phyloP scores from a whole-genome alignment of 2,113 vertebrate species.

The Edolisoma coerulescens region DNA sequence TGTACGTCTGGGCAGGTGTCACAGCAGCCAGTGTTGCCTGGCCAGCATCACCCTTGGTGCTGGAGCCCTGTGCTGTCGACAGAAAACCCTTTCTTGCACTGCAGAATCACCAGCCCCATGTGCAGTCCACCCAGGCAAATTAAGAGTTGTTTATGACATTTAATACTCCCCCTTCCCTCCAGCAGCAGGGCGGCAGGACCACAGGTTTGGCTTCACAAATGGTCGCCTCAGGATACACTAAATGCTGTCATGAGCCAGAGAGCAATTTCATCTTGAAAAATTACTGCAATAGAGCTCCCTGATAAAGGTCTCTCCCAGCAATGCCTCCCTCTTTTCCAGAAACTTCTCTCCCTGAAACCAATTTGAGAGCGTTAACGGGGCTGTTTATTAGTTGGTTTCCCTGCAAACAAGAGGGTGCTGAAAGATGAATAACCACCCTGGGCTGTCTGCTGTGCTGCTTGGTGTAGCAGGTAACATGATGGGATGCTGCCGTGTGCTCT shows the following conservation, averaged over 20 bases:
- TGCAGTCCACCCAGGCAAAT: neutral
- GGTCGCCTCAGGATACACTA: slow-evolving; percentile 52
- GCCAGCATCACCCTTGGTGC: neutral
- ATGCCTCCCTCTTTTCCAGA: neutral
- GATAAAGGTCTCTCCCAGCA: slow-evolving; percentile 16
- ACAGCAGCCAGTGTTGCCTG: neutral
- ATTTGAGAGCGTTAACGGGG: neutral
- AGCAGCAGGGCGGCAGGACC: neutral
- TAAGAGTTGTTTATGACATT: slow-evolving; percentile 56
- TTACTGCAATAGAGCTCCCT: slow-evolving; percentile 17
- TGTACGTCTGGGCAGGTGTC: neutral
- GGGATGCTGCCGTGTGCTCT: neutral
- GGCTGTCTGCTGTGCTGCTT: neutral
- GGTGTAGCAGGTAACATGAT: rapidly evolving
- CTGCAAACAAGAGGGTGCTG: neutral
- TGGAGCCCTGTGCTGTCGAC: neutral
- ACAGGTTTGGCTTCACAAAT: slow-evolving; percentile 43
- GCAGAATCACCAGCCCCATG: neutral
- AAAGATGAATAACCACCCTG: neutral
- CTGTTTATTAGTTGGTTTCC: neutral
- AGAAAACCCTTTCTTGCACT: neutral
- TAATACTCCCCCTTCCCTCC: slow-evolving; percentile 27
- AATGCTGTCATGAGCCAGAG: slow-evolving; percentile 37
- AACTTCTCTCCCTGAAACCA: slow-evolving; percentile 20
- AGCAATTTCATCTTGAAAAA: slow-evolving; percentile 60